Evolutionary conservation across 1,140 invertebrate species (phyloP).

Genomic region (Drosophila nikananu): DNA sequence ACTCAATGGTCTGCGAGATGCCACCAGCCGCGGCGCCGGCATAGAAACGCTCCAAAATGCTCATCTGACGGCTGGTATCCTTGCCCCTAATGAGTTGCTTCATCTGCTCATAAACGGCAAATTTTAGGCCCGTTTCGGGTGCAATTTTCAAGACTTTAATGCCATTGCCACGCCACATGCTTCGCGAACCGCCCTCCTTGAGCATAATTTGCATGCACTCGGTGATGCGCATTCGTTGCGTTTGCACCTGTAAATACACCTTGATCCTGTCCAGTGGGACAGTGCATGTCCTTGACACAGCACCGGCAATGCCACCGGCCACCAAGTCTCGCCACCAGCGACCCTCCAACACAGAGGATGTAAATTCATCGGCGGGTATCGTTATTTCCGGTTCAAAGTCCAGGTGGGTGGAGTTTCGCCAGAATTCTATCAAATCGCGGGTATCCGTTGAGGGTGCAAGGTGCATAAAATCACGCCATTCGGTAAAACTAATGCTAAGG

Average conservation of each 20-base stretch:
- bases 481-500: slow-evolving; percentile 97
- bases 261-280: slow-evolving; percentile 99
- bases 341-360: slow-evolving; percentile 95
- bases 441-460: slow-evolving; percentile 96
- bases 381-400: slow-evolving; percentile 98
- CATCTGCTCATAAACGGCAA: slow-evolving; percentile 98
- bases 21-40: slow-evolving; percentile 98
- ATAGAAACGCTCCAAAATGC: slow-evolving; percentile 95
- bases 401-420: slow-evolving; percentile 98
- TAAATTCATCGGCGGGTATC: slow-evolving; percentile 99
- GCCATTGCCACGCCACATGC: slow-evolving; percentile 98
- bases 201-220: slow-evolving; percentile 93
- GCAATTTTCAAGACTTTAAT: slow-evolving; percentile 99
- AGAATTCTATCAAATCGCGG: slow-evolving; percentile 96
- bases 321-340: slow-evolving; percentile 99
- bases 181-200: slow-evolving; percentile 95
- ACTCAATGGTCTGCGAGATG: slow-evolving; percentile 97
- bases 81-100: slow-evolving; percentile 93
- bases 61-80: slow-evolving; percentile 89
- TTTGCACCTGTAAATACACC: slow-evolving; percentile 96
- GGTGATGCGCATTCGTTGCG: slow-evolving; percentile 90
- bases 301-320: slow-evolving; percentile 97
- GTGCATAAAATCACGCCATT: slow-evolving; percentile 98
- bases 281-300: slow-evolving; percentile 97
- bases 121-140: slow-evolving; percentile 98